Base-by-base conservation (phyloP, 2,113 vertebrate genomes). In the Barbus barbus region DNA sequence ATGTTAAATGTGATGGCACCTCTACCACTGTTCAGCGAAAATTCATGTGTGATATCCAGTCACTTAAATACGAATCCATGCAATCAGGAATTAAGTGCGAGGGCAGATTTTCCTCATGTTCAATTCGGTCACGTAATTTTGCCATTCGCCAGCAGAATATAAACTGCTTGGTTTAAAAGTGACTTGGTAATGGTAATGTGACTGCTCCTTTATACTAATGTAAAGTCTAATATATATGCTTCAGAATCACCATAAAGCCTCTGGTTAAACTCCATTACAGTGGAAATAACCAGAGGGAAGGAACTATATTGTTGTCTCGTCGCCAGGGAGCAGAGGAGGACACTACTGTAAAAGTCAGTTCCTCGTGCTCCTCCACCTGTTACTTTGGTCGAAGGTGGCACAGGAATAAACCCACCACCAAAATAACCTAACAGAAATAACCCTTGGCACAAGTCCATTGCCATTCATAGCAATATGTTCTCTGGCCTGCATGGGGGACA, bases 381-480 rank as follows among this genome's bases (percentile, higher is more conserved):
- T 87, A 86, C 80, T 82, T 83, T 77, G 83, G 82, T 83, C 88
- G 86, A 89, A 88, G 44, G 51, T 71, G 69, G 89, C 92, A 91
- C 90, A 90, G 58, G 78, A 86, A 90, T 91, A 93, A 90, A 24
- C 87, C 78, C 81, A 53, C 81, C 86, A 83, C 89, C 82, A 86
- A 92, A 93, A 93, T 93, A 93, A 87, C 84, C 74, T 31, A 77
- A 81, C 86, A 75, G 33, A 91, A 92, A 93, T 93, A 94, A 90
- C 75, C 9, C 26, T 24, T 65, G 41, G 12, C 73, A 36, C 74
- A 53, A 65, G 13, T 77, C 75, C 76, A 69, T 6, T 5, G 24
- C 56, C 46, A 38, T 31, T 65, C 63, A 79, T 77, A 79, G 71
- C 56, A 61, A 36, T 82, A 36, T 58, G 84, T 83, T 61, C 76